These are phyloP conservation scores for Myanophis thanlyinensis DNA, from an alignment of 2,113 vertebrate species.

Conservation along the genomic window DNA sequence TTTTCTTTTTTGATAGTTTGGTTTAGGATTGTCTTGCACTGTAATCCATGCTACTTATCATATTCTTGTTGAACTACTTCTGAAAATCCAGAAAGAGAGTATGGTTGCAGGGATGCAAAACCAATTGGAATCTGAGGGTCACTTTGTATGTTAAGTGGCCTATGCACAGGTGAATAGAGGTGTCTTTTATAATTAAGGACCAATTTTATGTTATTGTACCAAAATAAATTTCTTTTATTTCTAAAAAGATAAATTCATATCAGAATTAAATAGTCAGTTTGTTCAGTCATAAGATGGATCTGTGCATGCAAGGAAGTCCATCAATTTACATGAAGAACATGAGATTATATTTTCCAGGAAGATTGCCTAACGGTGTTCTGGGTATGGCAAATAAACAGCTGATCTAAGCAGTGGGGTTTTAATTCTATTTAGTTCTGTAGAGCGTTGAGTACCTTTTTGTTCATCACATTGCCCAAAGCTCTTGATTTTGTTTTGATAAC, in stretches of 20 bases:
- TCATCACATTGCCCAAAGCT: background rate
- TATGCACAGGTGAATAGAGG: background rate
- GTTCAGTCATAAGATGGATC: background rate
- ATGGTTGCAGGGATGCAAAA: background rate
- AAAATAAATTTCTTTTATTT: background rate
- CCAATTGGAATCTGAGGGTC: background rate
- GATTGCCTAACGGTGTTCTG: background rate
- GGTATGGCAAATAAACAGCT: background rate
- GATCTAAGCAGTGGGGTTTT: background rate
- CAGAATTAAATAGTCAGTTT: background rate
- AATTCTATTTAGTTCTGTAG: background rate
- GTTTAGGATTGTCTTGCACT: background rate
- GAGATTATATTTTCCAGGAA: background rate
- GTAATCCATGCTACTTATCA: background rate
- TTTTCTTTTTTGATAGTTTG: background rate
- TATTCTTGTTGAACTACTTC: background rate
- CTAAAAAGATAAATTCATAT: background rate
- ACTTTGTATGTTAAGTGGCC: background rate
- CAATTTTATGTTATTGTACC: background rate
- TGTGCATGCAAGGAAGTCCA: background rate
- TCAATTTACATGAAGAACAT: background rate
- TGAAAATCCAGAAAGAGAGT: background rate
- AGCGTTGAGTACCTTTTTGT: background rate
- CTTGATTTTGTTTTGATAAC: slow-evolving; percentile 26
- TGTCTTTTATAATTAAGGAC: background rate